Evolutionary conservation across 2,113 vertebrate species (phyloP), one percentile per base, ranked within the genome.

Genomic region (Osmerus mordax): DNA sequence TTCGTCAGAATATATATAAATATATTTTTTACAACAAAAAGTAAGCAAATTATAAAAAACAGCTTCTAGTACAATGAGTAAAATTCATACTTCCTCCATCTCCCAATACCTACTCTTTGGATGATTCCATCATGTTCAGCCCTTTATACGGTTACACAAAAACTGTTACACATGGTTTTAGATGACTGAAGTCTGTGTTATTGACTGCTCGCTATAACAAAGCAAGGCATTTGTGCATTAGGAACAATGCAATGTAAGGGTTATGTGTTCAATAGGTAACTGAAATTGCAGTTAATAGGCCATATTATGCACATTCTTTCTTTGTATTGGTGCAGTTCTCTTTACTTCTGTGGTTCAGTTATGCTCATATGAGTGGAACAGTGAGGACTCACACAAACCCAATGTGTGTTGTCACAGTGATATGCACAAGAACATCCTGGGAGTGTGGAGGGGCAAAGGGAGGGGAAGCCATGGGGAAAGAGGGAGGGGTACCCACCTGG

Each of bases 401-500:
- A 87, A 80, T 76, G 70, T n/a, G 85, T 91, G 90, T 87, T 70
- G 82, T 86, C 69, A 89, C 83, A 72, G 75, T 71, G 75, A 81
- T 80, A 80, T 81, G 81, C 78, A 86, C 70, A 77, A 80, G 63
- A 72, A 63, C 19, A 12, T 51, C n/a, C 53, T 75, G 54, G 76
- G 58, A 55, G 36, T 55, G 15, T 60, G 76, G 62, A 47, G 53
- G 54, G 16, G 51, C 9, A 19, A 63, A 69, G 5, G 62, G 14
- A 61, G 23, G n/a, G n/a, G 59, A 29, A 18, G 19, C 41, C 7
- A 8, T 19, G 63, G 47, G 58, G 66, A 13, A n/a, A 19, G 58
- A 16, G 41, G n/a, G 23, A 32, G 18, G 56, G 72, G 74, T 90
- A 92, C 92, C 87, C 86, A 93, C 91, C 91, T 92, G 87, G 79